Evolutionary conservation across 2,888 invertebrate genomes (phyloP).

Genomic region (Hirtodrosophila histrioides): DNA sequence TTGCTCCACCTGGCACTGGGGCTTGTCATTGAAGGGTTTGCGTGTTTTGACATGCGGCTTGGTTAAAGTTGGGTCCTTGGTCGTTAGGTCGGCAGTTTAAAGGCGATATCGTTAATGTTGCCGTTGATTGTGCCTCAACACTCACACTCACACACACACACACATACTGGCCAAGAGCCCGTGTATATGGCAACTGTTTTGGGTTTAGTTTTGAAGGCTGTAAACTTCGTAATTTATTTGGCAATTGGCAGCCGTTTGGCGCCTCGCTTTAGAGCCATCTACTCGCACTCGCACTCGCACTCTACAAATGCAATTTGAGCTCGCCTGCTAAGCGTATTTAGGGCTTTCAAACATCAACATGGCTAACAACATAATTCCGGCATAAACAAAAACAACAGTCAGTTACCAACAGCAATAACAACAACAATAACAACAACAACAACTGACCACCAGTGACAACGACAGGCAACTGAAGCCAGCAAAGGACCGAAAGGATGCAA

Average conservation of each 20-base stretch:
- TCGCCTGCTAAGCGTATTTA: slow-evolving; percentile 51
- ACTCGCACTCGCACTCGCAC: background rate
- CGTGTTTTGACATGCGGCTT: slow-evolving; percentile 74
- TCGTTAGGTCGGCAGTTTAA: slow-evolving; percentile 65
- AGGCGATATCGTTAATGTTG: slow-evolving; percentile 78
- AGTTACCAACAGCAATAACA: slow-evolving; percentile 14
- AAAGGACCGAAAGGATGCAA: slow-evolving; percentile 16
- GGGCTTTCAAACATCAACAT: slow-evolving; percentile 55
- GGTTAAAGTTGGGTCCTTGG: slow-evolving; percentile 59
- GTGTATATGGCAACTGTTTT: slow-evolving; percentile 6
- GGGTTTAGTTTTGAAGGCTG: slow-evolving; percentile 34
- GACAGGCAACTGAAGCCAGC: slow-evolving; percentile 26
- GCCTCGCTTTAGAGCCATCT: slow-evolving; percentile 2
- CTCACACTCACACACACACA: slow-evolving; percentile 30
- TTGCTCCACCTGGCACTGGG: slow-evolving; percentile 3
- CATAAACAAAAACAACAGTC: slow-evolving; percentile 47
- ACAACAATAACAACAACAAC: slow-evolving; percentile 11
- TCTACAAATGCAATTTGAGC: slow-evolving; percentile 43
- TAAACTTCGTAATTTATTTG: slow-evolving; percentile 76
- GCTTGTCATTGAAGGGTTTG: slow-evolving; percentile 71
- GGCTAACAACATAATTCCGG: slow-evolving; percentile 74
- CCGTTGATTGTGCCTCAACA: slow-evolving; percentile 67
- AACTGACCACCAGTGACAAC: slow-evolving; percentile 56
- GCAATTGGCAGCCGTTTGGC: slow-evolving; percentile 69
- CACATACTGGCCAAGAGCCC: background rate